Base-by-base conservation (phyloP, 2,888 invertebrate species). In the Nomada hirtipes region DNA sequence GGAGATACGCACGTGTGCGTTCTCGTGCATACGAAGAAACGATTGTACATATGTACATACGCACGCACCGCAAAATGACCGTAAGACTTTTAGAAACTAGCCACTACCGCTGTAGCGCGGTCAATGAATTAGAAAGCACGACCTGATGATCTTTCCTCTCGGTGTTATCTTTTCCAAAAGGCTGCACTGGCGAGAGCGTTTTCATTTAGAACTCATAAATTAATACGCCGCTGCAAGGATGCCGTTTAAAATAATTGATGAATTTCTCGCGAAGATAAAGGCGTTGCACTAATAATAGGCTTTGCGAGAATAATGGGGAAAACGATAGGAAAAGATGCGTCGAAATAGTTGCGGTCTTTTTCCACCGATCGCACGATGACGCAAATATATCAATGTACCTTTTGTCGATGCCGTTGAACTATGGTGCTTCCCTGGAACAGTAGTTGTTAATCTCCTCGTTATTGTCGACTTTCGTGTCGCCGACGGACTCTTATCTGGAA, bases 401-500 rank as follows among this genome's bases (percentile, higher is more conserved):
- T 90, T 90, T 26, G 87, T 85, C 9, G 87, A 78, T 23, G 84
- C 73, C 42, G 88, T 80, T 55, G 89, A 75, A 67, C 85, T 79
- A 60, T 89, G 88, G 42, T 90, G 90, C 73, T 91, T 91, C 18
- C 81, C 60, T 23, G 79, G 79, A 15, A 85, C 79, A 73, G 84
- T 90, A 29, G 85, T 81, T 50, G 88, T 76, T 61, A 89, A 82
- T 79, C 91, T 87, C 64, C 89, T 91, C 3, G 89, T 87, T 74
- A 87, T 89, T 47, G 91, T 75, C 53, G 91, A 83, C 81, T 92
- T 93, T 76, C 93, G 88, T 63, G 90, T 88, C 15, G 90, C 87
- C 70, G 92, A 89, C 64, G 92, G 91, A 76, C 92, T 93, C 81
- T 93, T 92, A 79, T 93, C 93, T 93, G 89, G n/a, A 91, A 91